Evolutionary conservation across 53 echinoderm and acorn worm species (phyloP).

Genomic region (Luidia sarsii): DNA sequence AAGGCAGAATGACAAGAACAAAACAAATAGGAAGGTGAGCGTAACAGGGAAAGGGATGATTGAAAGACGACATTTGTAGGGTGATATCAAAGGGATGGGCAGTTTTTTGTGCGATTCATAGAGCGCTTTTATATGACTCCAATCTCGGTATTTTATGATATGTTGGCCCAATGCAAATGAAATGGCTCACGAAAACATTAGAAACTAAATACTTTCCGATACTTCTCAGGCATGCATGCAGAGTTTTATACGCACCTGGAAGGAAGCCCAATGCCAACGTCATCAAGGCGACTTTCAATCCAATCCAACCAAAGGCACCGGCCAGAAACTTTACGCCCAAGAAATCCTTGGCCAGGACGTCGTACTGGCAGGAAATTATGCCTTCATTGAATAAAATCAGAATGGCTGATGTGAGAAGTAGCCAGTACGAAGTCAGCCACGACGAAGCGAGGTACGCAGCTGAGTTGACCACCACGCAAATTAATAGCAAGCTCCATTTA

Average conservation of each 20-base stretch:
- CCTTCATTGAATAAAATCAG: neutral
- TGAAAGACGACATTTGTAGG: too few species aligned
- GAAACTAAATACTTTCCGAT: too few species aligned
- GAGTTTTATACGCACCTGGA: slow-evolving; percentile 34
- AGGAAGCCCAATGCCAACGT: neutral
- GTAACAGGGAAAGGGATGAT: too few species aligned
- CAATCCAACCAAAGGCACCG: slow-evolving; percentile 10
- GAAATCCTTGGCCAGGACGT: neutral
- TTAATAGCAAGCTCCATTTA: neutral
- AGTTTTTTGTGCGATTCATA: too few species aligned
- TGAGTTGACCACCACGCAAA: neutral
- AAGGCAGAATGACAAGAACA: too few species aligned
- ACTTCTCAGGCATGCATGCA: too few species aligned
- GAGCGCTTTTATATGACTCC: too few species aligned
- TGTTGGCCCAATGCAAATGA: too few species aligned
- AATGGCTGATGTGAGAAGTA: neutral
- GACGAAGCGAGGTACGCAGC: neutral
- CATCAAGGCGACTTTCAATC: neutral
- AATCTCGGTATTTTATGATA: too few species aligned
- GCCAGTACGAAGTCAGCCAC: slow-evolving; percentile 1
- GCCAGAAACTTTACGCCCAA: slow-evolving; percentile 6
- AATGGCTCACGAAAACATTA: too few species aligned
- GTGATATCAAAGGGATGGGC: too few species aligned
- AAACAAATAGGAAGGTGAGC: too few species aligned
- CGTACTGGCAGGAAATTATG: neutral